These are phyloP conservation scores for Pandemis cinnamomeana DNA, from an alignment of 2,888 invertebrate genomes.

Conservation along the genomic window DNA sequence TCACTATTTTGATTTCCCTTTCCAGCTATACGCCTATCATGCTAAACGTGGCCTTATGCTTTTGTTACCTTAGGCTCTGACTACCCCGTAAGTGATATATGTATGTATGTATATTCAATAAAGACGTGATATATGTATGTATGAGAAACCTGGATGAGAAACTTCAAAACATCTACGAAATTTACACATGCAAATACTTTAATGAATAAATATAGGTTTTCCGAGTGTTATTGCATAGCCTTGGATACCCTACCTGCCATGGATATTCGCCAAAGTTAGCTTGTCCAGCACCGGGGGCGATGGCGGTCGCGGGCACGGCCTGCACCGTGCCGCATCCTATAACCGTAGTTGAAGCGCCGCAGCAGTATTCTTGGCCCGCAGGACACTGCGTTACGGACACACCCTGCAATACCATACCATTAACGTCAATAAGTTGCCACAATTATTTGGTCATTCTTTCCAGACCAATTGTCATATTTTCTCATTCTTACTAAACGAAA, in stretches of 20 bases:
- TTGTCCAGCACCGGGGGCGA: constrained; percentile 78
- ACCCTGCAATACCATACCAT: constrained; percentile 35
- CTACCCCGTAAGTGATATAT: no score
- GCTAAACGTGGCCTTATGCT: no score
- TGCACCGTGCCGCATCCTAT: constrained; percentile 78
- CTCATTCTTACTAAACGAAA: neutral
- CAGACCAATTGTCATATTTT: neutral
- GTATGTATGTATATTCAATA: no score
- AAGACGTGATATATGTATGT: no score
- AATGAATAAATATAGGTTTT: no score
- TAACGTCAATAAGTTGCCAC: neutral
- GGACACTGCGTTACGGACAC: constrained; percentile 59
- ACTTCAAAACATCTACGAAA: no score
- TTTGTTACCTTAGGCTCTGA: no score
- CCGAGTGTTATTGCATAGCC: no score
- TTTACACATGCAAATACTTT: no score
- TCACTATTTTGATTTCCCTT: no score
- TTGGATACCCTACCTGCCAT: constrained; percentile 86
- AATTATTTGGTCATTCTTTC: neutral
- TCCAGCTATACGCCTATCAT: no score
- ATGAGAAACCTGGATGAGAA: no score
- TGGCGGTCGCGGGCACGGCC: constrained; percentile 62
- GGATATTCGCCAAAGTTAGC: constrained; percentile 89
- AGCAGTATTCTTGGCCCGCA: constrained; percentile 75
- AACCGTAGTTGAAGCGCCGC: constrained; percentile 55